phyloP scores from a whole-genome alignment of 2,113 vertebrate species.

The Leucoraja erinaceus region DNA sequence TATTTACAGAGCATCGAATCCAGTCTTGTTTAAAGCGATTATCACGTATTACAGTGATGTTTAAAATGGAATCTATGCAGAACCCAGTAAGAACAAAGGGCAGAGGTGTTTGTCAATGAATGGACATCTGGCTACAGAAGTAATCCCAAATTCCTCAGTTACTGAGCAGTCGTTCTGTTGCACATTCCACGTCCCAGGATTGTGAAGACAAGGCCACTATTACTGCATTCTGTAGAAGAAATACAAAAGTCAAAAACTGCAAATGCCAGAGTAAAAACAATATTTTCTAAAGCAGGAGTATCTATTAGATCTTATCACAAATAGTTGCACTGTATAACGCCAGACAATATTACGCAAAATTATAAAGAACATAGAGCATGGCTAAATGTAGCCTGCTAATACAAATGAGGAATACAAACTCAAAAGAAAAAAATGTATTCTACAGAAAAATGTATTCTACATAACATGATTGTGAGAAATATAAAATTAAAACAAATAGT shows the following conservation, averaged over 20 bases:
- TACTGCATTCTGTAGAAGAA: conserved; percentile 83
- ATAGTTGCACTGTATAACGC: not conserved
- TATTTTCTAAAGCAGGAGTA: not conserved
- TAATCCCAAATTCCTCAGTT: conserved; percentile 72
- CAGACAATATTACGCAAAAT: not conserved
- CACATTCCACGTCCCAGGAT: conserved; percentile 96
- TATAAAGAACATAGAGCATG: not conserved
- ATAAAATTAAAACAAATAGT: no score
- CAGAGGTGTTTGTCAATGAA: conserved; percentile 66
- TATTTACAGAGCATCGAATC: conserved; percentile 86
- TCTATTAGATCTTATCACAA: not conserved
- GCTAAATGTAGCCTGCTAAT: not conserved
- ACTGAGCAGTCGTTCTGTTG: conserved; percentile 95
- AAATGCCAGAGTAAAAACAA: not conserved
- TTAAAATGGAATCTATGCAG: conserved; percentile 77
- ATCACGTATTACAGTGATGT: conserved; percentile 67
- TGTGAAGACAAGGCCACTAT: conserved; percentile 99
- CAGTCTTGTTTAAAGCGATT: conserved; percentile 75
- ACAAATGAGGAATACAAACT: not conserved
- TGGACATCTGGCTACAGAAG: conserved; percentile 62
- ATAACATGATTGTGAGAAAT: no score
- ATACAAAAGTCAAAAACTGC: conserved; percentile 42
- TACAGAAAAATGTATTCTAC: no score
- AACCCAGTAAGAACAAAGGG: conserved; percentile 72
- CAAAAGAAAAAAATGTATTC: not conserved